Evolutionary conservation across 2,797 vertebrate species (phyloP), one percentile per base, ranked within the genome.

Genomic region (Clarias laeviceps): DNA sequence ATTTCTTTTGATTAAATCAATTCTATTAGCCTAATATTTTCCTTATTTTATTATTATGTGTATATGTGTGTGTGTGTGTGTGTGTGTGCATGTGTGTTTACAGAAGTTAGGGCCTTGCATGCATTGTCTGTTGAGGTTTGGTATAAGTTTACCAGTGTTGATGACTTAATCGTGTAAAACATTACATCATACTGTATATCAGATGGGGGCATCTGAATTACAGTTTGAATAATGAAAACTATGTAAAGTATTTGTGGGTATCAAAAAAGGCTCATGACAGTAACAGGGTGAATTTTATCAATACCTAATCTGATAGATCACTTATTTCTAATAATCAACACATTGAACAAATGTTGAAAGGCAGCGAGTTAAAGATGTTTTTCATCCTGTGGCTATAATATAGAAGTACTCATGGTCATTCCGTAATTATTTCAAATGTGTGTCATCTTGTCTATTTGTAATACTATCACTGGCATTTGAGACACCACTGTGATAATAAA

Each of bases 21-120:
- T 29, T 76, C n/a, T 1, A 32, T 29, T 3, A 56, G 45, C 6
- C 27, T 56, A 18, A 27, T 76, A 74, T 29, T 27, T 73, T 22
- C 45, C 70, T 20, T 6, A 54, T 80, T 50, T 73, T 85, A 61
- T 80, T 5, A 37, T 32, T 61, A 9, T 57, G 56, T 34, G 11
- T 24, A 20, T 34, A 18, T 34, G 29, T 32, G n/a, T 76, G 9
- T 27, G 9, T 57, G 27, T 29, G 27, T 18, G 24, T 74, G 8
- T n/a, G 69, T 50, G 70, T 73, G 70, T 56, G 37, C 45, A 22
- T 72, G 20, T 74, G 80, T 80, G 65, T 76, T 76, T 76, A 73
- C 12, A n/a, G 24, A 40, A 17, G 34, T 45, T 24, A 70, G 20
- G 20, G 20, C n/a, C n/a, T 72, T 72, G 69, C 69, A 69, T 37